Evolutionary conservation across 2,888 invertebrate species (phyloP).

Genomic region (Pinctada fucata): DNA sequence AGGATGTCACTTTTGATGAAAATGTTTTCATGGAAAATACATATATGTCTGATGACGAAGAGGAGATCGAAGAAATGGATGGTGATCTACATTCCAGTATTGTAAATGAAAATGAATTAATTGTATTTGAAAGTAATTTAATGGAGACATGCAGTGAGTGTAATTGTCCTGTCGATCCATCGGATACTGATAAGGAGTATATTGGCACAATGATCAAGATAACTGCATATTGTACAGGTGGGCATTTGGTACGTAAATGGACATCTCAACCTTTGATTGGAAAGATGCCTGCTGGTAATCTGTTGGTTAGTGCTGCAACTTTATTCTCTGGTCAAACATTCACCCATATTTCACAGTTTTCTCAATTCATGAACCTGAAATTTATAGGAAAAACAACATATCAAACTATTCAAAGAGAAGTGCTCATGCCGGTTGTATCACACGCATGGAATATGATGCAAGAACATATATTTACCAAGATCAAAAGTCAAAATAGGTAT

Average conservation of each 20-base stretch:
- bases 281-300: conserved; percentile 32
- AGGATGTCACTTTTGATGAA: no score
- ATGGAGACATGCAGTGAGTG: conserved; percentile 11
- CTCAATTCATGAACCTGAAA: conserved; percentile 32
- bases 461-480: conserved; percentile 1
- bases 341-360: conserved; percentile 23
- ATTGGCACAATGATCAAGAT: conserved; percentile 12
- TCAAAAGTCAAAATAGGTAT: conserved; percentile 11
- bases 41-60: not conserved
- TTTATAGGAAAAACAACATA: conserved; percentile 29
- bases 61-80: conserved; percentile 8
- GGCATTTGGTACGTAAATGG: conserved; percentile 31
- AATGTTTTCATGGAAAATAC: no score
- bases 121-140: conserved; percentile 25
- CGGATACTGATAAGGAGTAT: conserved; percentile 19
- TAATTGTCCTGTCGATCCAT: conserved; percentile 16
- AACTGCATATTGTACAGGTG: conserved; percentile 24
- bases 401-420: conserved; percentile 27
- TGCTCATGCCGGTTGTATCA: conserved; percentile 30
- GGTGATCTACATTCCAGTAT: not conserved
- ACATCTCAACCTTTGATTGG: conserved; percentile 31
- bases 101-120: not conserved
- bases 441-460: conserved; percentile 31
- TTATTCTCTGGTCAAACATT: conserved; percentile 26
- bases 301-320: conserved; percentile 23